Evolutionary conservation across 2,113 vertebrate species (phyloP), one percentile per base, ranked within the genome.

Genomic region (Protobothrops mucrosquamatus): DNA sequence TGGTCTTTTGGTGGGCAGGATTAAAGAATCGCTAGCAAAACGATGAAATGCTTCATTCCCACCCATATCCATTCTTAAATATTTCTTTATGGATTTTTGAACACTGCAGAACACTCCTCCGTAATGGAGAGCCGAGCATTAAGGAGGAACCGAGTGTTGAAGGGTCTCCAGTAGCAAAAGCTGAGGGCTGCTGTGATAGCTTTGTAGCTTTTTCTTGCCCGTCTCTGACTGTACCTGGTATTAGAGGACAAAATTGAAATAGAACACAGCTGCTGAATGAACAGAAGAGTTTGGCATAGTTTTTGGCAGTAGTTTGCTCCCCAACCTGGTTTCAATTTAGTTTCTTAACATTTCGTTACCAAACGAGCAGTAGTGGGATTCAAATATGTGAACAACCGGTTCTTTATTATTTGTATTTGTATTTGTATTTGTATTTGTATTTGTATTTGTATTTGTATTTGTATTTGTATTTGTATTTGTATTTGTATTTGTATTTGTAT

Each of bases 1-100:
- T 96, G 96, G 94, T 95, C 96, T 98, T 98, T 98, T 97, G 34
- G 98, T 97, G 96, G 96, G 85, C 48, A 94, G 95, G 96, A 96
- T 98, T 97, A 97, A 97, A 97, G 96, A 96, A 92, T 74, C 46
- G 26, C 11, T 1, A 24, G 3, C 15, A 89, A 48, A 46, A 59
- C 57, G 23, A 43, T 3, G 18, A 51, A 51, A 18, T 81, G 34
- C 2, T 39, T 20, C 69, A 20, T 74, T 6, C 69, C 69, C 6
- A 2, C 24, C 46, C 20, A 51, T 11, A n/a, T 15, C 22, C 11
- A 59, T 61, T 48, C 43, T 61, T 12, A 20, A n/a, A 43, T 46
- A 39, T 89, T 59, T 10, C 14, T 39, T 92, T 74, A n/a, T 20
- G n/a, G 48, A 0, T 54, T 88, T 20, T 88, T 81, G 81, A 54